A percentile compares a stretch with the other conserved stretches of the same genome.
These are phyloP conservation scores for Drosophila yakuba DNA, from an alignment of 1,140 invertebrate genomes.

Conservation along the genomic window DNA sequence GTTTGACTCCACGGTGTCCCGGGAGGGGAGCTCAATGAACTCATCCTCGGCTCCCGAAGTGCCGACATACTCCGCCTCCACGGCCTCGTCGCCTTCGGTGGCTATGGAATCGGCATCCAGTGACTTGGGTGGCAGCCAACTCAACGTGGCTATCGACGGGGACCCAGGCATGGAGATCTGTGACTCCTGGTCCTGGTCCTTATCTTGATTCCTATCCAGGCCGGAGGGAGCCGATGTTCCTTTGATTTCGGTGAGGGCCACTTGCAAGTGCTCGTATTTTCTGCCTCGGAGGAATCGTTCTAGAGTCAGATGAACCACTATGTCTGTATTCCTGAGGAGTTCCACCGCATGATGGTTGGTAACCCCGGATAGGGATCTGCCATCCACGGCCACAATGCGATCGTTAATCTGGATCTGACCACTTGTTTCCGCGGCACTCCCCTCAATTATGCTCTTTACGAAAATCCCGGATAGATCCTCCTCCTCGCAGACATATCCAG, in stretches of 20 bases:
- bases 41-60: slow-evolving; percentile 85
- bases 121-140: slow-evolving; percentile 88
- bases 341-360: slow-evolving; percentile 96
- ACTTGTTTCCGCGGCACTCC: slow-evolving; percentile 94
- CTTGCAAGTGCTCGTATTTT: slow-evolving; percentile 95
- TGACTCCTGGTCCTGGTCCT: slow-evolving; percentile 86
- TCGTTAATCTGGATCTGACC: slow-evolving; percentile 96
- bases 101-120: slow-evolving; percentile 86
- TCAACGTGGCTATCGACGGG: slow-evolving; percentile 90
- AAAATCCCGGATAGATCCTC: slow-evolving; percentile 96
- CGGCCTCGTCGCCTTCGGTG: slow-evolving; percentile 82
- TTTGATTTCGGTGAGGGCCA: slow-evolving; percentile 89
- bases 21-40: slow-evolving; percentile 87
- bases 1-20: slow-evolving; percentile 88
- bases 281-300: slow-evolving; percentile 94
- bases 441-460: slow-evolving; percentile 96
- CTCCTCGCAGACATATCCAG: slow-evolving; percentile 89
- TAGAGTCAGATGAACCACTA: slow-evolving; percentile 91
- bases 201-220: slow-evolving; percentile 28
- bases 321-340: slow-evolving; percentile 92
- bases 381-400: slow-evolving; percentile 95
- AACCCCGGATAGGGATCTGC: slow-evolving; percentile 91
- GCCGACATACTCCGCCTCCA: slow-evolving; percentile 56
- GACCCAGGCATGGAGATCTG: slow-evolving; percentile 87
- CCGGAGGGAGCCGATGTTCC: slow-evolving; percentile 72